Evolutionary conservation across 2,888 invertebrate genomes (phyloP).

Genomic region (Orthosia cruda): DNA sequence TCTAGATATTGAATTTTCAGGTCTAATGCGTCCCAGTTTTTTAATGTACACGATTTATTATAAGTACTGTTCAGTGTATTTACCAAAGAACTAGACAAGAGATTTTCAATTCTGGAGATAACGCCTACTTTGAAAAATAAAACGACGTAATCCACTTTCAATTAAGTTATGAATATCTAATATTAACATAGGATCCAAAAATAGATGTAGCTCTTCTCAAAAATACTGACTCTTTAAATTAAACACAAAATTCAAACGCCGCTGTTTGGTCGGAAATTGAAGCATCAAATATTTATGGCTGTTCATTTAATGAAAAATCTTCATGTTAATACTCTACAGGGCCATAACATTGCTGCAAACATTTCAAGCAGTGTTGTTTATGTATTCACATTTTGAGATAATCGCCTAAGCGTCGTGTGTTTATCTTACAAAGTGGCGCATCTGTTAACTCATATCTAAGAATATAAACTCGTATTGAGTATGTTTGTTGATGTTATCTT

Average conservation of each 20-base stretch:
- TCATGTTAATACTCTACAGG: constrained; percentile 26
- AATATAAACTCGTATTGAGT: constrained; percentile 53
- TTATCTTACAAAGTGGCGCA: constrained; percentile 80
- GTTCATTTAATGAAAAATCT: constrained; percentile 46
- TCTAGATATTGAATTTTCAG: not conserved
- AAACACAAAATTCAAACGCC: constrained; percentile 20
- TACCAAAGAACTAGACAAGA: not conserved
- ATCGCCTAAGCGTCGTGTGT: constrained; percentile 71
- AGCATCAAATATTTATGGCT: constrained; percentile 42
- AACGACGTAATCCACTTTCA: not conserved
- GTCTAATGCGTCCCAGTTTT: not conserved
- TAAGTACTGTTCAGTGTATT: too few species aligned
- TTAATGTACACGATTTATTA: not conserved
- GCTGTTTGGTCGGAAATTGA: constrained; percentile 38
- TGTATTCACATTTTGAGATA: constrained; percentile 69
- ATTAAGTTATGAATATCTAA: constrained; percentile 35
- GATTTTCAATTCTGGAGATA: not conserved
- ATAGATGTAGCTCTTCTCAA: not conserved
- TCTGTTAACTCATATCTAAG: constrained; percentile 72
- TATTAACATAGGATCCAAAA: constrained; percentile 27
- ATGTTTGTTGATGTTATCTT: constrained; percentile 63
- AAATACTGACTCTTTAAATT: constrained; percentile 6
- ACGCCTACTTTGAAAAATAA: not conserved
- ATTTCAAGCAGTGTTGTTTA: constrained; percentile 63
- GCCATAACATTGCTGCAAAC: constrained; percentile 51